phyloP scores from a whole-genome alignment of 1,140 invertebrate genomes.

The Psilanteris sp. region DNA sequence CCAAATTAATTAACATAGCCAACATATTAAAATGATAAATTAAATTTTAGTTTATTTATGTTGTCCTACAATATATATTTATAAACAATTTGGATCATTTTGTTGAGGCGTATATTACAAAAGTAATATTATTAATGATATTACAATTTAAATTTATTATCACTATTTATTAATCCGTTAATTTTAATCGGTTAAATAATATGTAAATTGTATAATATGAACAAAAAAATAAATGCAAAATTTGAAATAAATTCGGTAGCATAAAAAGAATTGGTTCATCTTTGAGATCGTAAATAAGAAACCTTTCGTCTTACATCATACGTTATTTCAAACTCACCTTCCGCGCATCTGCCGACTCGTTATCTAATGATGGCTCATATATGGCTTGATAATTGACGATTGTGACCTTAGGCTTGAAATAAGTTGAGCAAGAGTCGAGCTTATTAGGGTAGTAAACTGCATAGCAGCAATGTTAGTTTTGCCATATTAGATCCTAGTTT shows the following conservation, averaged over 20 bases:
- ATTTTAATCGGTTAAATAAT: too few species aligned
- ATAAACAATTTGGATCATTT: too few species aligned
- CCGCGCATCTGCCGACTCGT: conserved; percentile 75
- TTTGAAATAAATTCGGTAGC: conserved; percentile 29
- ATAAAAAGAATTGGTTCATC: conserved; percentile 14
- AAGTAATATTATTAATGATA: too few species aligned
- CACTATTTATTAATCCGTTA: too few species aligned
- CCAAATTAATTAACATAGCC: too few species aligned
- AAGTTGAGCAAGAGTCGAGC: conserved; percentile 67
- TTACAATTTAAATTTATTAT: too few species aligned
- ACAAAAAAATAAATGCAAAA: conserved; percentile 2
- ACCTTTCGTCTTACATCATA: conserved; percentile 45
- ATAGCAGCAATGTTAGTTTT: conserved; percentile 50
- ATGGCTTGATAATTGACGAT: conserved; percentile 75
- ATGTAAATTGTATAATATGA: too few species aligned
- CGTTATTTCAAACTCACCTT: conserved; percentile 13
- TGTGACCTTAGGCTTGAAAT: conserved; percentile 68
- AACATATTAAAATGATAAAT: too few species aligned
- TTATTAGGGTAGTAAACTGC: conserved; percentile 68
- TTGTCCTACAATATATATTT: too few species aligned
- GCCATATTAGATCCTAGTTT: conserved; percentile 50
- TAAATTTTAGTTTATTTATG: too few species aligned
- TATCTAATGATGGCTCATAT: conserved; percentile 78
- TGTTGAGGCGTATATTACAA: too few species aligned
- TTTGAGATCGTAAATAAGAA: conserved; percentile 46